Evolutionary conservation across 1,140 invertebrate species (phyloP), one percentile per base, ranked within the genome.

Genomic region (Heliconius himera): DNA sequence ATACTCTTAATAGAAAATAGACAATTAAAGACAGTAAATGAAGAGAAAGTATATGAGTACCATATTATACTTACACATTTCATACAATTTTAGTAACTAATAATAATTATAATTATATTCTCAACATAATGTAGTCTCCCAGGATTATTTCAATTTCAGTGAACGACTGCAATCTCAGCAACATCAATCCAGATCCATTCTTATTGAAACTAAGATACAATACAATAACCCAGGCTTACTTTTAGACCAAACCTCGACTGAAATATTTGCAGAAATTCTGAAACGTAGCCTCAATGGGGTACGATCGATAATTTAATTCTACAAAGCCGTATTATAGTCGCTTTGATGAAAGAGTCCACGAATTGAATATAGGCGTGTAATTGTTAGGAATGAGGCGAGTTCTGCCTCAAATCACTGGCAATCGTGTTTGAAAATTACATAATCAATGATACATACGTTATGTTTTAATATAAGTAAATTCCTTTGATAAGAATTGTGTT

Each of bases 221-320:
- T 38, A 73, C 51, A 78, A 72, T 78, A 78, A 74, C 71, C 18
- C 77, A 46, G 71, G 73, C 29, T 33, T 66, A 79, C 73, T 70
- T 79, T 71, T 33, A 79, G 29, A 70, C 46, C 54, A 33, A 74
- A 60, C 38, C 18, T 13, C 46, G 8, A 73, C 11, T 20, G 6
- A 72, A 33, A 66, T 66, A 26, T 22, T 66, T 18, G 60, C 77
- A 38, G 33, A 73, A 54, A 73, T 70, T 56, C 56, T 74, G 71
- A 78, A 66, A 73, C 13, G 49, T 54, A 56, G n/a, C 77, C 41
- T 73, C 46, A 54, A 36, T 71, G 56, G 26, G 18, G 49, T 3
- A 36, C 41, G 71, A 73, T 78, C 77, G 51, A 73, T 77, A 73
- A 77, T 60, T 78, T 72, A 77, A 77, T 72, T 73, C 76, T 33